A percentile compares a stretch with the other conserved stretches of the same genome.
Conservation (phyloP, 2,113 vertebrate genomes). For the Leuciscus idus region DNA sequence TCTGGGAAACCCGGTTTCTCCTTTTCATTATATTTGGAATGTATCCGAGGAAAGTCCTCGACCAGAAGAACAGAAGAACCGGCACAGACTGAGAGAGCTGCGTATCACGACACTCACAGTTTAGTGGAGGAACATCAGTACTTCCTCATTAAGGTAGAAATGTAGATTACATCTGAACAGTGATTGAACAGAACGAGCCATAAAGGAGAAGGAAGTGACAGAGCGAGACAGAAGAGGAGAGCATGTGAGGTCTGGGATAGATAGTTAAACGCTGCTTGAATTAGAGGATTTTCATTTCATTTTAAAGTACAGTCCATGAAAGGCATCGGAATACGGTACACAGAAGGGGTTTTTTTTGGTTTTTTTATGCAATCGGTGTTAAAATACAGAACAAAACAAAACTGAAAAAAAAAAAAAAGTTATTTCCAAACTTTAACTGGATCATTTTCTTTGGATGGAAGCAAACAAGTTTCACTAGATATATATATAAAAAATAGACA, state of each 20-base stretch:
- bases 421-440: no score
- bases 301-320: not conserved
- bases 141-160: constrained; percentile 28
- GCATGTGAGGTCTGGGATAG: not conserved
- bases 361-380: not conserved
- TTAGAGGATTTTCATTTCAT: not conserved
- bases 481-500: no score
- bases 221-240: not conserved
- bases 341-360: not conserved
- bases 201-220: not conserved
- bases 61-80: not conserved
- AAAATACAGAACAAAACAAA: not conserved
- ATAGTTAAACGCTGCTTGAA: not conserved
- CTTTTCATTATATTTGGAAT: not conserved
- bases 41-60: not conserved
- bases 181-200: constrained; percentile 4
- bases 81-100: not conserved
- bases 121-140: constrained; percentile 1
- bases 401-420: no score
- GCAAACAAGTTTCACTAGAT: not conserved
- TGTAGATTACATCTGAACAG: constrained; percentile 29
- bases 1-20: not conserved
- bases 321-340: not conserved
- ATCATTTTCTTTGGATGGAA: not conserved
- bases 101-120: not conserved